Percentiles rank a stretch among this genome's conserved stretches.
Evolutionary conservation across 1,140 invertebrate species (phyloP).

Genomic region (Pantala flavescens): DNA sequence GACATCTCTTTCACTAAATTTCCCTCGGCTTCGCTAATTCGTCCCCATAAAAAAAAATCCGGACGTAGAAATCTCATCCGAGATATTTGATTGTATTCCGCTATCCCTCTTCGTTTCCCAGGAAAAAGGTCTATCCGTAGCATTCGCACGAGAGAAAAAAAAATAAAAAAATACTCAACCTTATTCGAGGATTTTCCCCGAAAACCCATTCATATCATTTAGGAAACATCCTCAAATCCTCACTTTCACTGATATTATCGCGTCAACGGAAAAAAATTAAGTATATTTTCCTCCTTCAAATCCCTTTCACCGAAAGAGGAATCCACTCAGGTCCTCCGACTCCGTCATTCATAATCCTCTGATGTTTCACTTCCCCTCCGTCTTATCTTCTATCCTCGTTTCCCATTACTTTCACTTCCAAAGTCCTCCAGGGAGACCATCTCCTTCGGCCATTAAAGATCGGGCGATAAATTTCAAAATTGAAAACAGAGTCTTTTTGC

Average conservation of each 20-base stretch:
- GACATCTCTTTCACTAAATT: too few relatives aligned
- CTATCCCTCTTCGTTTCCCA: too few relatives aligned
- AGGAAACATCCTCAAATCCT: neutral
- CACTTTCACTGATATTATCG: neutral
- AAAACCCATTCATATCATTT: neutral
- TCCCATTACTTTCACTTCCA: neutral
- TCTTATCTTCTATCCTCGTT: neutral
- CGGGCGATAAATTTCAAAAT: conserved; percentile 9
- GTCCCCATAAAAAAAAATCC: too few relatives aligned
- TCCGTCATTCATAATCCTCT: conserved; percentile 5
- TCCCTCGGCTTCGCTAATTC: too few relatives aligned
- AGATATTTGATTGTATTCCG: too few relatives aligned
- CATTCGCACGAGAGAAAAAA: neutral
- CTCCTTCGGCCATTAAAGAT: conserved; percentile 1
- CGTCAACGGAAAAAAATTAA: neutral
- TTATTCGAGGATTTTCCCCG: neutral
- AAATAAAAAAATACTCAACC: neutral
- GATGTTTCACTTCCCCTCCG: neutral
- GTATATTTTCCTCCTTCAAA: neutral
- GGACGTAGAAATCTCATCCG: too few relatives aligned
- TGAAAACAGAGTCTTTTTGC: neutral
- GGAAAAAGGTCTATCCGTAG: neutral
- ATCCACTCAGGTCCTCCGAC: neutral
- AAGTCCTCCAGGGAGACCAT: neutral
- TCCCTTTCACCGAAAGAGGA: neutral